Evolutionary conservation across 2,888 invertebrate genomes (phyloP).

Genomic region (Dynastes maya): DNA sequence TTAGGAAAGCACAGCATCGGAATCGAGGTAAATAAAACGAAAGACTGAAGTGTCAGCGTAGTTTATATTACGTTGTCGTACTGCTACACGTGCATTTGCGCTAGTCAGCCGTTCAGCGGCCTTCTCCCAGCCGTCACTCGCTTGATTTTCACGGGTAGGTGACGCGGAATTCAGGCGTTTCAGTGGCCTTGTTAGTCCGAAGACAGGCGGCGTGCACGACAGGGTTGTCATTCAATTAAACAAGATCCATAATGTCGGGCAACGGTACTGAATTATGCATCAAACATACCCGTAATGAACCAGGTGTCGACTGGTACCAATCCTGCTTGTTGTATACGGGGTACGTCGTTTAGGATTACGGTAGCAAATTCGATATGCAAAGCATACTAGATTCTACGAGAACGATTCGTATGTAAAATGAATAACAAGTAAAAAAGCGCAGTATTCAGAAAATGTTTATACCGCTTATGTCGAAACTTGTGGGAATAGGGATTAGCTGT

Average conservation of each 20-base stretch:
- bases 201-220: constrained; percentile 51
- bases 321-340: too few species aligned
- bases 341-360: too few species aligned
- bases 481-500: too few species aligned
- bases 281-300: constrained; percentile 51
- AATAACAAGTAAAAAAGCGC: too few species aligned
- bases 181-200: constrained; percentile 48
- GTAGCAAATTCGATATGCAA: too few species aligned
- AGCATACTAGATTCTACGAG: too few species aligned
- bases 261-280: constrained; percentile 52
- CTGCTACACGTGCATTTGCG: constrained; percentile 4
- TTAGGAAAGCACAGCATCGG: not conserved
- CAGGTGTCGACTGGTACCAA: constrained; percentile 53
- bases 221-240: constrained; percentile 53
- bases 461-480: too few species aligned
- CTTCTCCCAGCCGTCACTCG: not conserved
- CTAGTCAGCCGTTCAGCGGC: not conserved
- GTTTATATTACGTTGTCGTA: not conserved
- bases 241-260: constrained; percentile 48
- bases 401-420: too few species aligned
- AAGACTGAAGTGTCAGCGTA: not conserved
- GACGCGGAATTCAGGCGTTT: constrained; percentile 3
- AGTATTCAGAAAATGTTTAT: too few species aligned
- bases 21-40: not conserved
- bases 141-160: not conserved